These are phyloP conservation scores for Limnephilus rhombicus DNA, from an alignment of 2,888 invertebrate species.

Conservation along the genomic window DNA sequence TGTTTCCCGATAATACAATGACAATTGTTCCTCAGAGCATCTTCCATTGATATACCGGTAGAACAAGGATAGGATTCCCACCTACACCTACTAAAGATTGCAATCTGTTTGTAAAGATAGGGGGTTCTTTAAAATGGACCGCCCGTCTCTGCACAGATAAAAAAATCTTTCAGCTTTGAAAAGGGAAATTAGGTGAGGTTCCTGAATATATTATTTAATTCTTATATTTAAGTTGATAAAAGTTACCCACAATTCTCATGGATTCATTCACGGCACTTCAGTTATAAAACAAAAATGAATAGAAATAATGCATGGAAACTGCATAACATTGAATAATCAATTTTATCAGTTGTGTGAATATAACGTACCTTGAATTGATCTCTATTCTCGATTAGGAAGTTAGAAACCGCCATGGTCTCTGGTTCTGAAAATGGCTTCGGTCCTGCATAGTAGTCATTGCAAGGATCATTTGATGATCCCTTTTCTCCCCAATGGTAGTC, in stretches of 20 bases:
- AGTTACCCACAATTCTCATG: not conserved
- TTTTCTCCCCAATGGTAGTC: conserved; percentile 84
- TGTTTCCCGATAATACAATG: too few species aligned
- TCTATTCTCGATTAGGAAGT: conserved; percentile 78
- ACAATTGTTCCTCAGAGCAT: too few species aligned
- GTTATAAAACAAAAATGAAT: too few species aligned
- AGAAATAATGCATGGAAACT: not conserved
- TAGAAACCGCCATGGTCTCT: conserved; percentile 83
- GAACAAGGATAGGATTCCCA: too few species aligned
- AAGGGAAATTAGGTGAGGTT: not conserved
- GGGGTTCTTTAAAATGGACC: too few species aligned
- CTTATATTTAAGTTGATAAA: not conserved
- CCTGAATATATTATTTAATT: not conserved
- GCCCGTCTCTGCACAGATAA: too few species aligned
- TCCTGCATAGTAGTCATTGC: conserved; percentile 87
- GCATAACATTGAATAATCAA: not conserved
- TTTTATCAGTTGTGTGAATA: conserved; percentile 34
- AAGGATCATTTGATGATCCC: conserved; percentile 84
- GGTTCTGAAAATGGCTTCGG: conserved; percentile 87
- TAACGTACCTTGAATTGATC: conserved; percentile 79
- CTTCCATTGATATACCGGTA: too few species aligned
- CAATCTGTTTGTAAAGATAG: too few species aligned
- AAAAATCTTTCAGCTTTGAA: not conserved
- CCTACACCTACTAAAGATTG: too few species aligned
- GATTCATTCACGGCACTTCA: not conserved